Base-by-base conservation (phyloP, 2,888 invertebrate genomes). In the Leucophenga maculata region DNA sequence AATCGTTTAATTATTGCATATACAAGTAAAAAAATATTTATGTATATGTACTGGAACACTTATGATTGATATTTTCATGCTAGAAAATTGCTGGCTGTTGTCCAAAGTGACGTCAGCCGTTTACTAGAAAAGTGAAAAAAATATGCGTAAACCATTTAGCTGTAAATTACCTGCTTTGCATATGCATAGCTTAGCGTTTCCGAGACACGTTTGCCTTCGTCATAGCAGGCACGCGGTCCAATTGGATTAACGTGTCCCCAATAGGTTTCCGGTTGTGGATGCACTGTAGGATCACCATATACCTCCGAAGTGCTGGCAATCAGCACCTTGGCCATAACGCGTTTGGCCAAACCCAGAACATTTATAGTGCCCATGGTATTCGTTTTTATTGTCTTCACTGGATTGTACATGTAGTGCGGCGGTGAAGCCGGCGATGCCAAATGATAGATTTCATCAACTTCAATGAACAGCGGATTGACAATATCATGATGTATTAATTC, bases 221-320 rank as follows among this genome's bases (percentile, higher is more conserved):
- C 99, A 85, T 99, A 99, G 88, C 99, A 99, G 0, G 99, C 97
- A 70, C 99, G 90, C 0, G 97, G 97, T 1, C 97, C 96, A 82
- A 99, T 98, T 8, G 99, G 98, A 91, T 99, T 99, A 0, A 99
- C 99, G 88, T 99, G 96, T 0, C 99, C 99, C 98, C 99, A 99
- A 86, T 99, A 99, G 0, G 95, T 94, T 90, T 99, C 99, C 0
- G 95, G 94, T 87, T 99, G 99, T 0, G 99, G 99, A 90, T 99
- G 99, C 14, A 96, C 96, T 88, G 96, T 95, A 0, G 99, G 99
- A 90, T 99, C 99, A 11, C 99, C 99, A 87, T 99, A 99, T 0
- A 99, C 97, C 89, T 99, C 99, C 0, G 98, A 99, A 1, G 99
- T 99, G 82, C 98, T 99, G 11, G 99, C 99, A 86, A 99, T 95